Base-by-base conservation (phyloP, 30 jellyfish, hydroid and myxozoan species). In the Aurelia sp. region DNA sequence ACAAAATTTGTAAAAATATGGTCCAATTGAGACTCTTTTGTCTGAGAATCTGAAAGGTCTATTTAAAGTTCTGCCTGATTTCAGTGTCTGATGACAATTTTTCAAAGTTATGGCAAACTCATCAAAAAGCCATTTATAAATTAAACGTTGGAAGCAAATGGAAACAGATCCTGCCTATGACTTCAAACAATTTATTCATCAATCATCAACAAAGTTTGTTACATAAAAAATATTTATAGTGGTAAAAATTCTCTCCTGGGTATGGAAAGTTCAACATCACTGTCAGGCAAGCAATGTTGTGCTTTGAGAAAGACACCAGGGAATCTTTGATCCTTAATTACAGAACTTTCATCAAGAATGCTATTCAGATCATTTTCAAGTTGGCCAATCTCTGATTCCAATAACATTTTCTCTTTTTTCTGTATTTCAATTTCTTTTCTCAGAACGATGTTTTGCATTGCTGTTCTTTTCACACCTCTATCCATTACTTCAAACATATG, bases 171-270 rank as follows among this genome's bases (percentile, higher is more conserved):
- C 55, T 9, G 3, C 15, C 9, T 44, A 44, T 41, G 16, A 7
- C 9, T 44, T 44, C 15, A 8, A 44, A 44, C 16, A 44, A 2
- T 44, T 44, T 44, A 12, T 0, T 44, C 15, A 5, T 12, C 9
- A 13, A 44, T 59, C 69, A 58, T 0, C 4, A 5, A 53, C 16
- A 58, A 58, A 15, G 69, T 21, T 18, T 7, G 11, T 40, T n/a
- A 76, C 17, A 15, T 52, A 10, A 38, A 9, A 3, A 12, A 8
- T 47, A 35, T 67, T 47, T 67, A 84, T n/a, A 84, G 68, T 35
- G 93, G 93, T 16, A 84, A 38, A 35, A 61, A 84, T 74, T 72
- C 72, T 47, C 74, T 72, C 30, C 75, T 84, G 17, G 93, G 93
- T 19, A 84, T 84, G 15, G 71, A 47, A 20, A 84, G 88, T 47